Conservation (phyloP, 2,797 vertebrate species). For the Gymnothorax javanicus region DNA sequence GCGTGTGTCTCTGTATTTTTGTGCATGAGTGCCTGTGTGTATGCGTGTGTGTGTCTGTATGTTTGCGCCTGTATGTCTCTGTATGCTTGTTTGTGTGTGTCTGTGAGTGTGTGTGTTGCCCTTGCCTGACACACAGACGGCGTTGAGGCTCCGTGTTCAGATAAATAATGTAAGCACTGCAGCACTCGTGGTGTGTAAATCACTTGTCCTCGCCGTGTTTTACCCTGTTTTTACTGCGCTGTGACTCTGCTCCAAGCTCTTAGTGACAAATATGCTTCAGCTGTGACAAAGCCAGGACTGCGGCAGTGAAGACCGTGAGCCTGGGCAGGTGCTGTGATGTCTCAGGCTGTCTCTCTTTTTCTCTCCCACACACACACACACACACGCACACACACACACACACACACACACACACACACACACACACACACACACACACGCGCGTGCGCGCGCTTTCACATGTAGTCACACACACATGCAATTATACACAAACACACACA, state of each 20-base stretch:
- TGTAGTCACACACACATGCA: too few relatives aligned
- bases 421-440: too few relatives aligned
- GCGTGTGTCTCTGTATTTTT: too few relatives aligned
- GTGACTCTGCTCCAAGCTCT: not conserved
- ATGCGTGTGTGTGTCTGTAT: too few relatives aligned
- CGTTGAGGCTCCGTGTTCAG: not conserved
- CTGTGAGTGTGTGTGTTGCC: constrained; percentile 9
- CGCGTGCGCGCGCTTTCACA: too few relatives aligned
- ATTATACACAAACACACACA: too few relatives aligned
- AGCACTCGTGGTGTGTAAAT: not conserved
- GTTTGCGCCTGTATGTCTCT: not conserved
- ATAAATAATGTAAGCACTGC: constrained; percentile 11
- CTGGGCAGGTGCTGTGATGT: not conserved
- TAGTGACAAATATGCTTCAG: not conserved
- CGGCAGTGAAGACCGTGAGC: not conserved
- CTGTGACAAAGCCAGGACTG: constrained; percentile 1
- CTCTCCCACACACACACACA: too few relatives aligned
- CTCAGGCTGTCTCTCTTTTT: not conserved
- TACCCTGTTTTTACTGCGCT: constrained; percentile 4
- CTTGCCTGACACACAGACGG: not conserved
- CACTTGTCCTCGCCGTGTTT: constrained; percentile 16
- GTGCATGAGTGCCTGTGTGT: not conserved
- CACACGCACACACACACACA: too few relatives aligned
- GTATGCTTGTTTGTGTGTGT: not conserved
- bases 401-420: too few relatives aligned